Evolutionary conservation across 1,140 invertebrate genomes (phyloP).

Genomic region (Drosophila nannoptera): DNA sequence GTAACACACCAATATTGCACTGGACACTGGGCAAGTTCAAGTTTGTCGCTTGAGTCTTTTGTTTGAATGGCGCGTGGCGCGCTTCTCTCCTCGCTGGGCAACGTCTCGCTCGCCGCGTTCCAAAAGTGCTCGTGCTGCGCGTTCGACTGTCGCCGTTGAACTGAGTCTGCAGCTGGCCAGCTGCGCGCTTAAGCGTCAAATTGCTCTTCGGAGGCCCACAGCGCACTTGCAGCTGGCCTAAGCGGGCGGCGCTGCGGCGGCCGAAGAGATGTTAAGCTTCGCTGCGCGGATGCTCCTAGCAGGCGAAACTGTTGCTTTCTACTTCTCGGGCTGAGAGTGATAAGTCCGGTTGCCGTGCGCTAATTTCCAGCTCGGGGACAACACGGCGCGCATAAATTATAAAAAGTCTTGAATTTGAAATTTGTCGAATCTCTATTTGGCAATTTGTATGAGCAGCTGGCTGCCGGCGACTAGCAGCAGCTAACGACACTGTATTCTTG

Average conservation of each 20-base stretch:
- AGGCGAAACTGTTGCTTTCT: constrained; percentile 35
- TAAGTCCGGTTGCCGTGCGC: constrained; percentile 35
- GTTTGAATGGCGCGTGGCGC: constrained; percentile 25
- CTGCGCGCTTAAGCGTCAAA: constrained; percentile 76
- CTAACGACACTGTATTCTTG: constrained; percentile 42
- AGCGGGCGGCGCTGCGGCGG: constrained; percentile 1
- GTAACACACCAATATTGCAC: constrained; percentile 15
- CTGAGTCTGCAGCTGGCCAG: constrained; percentile 70
- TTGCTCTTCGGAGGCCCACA: constrained; percentile 47
- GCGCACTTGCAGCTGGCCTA: background rate
- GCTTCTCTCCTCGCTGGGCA: constrained; percentile 21
- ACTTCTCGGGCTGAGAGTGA: constrained; percentile 9
- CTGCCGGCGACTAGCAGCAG: constrained; percentile 6
- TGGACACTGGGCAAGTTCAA: constrained; percentile 67
- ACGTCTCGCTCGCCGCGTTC: constrained; percentile 31
- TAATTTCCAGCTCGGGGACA: constrained; percentile 40
- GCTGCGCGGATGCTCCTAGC: constrained; percentile 9
- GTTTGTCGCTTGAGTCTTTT: constrained; percentile 70
- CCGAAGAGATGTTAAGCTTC: background rate
- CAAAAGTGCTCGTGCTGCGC: constrained; percentile 64
- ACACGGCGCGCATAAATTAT: constrained; percentile 65
- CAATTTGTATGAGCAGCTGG: constrained; percentile 24
- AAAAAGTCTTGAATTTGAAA: constrained; percentile 37
- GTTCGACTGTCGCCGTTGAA: constrained; percentile 71
- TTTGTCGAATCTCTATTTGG: constrained; percentile 34